Base-by-base conservation (phyloP, 2,797 vertebrate genomes). In the Sebastes nivosus region DNA sequence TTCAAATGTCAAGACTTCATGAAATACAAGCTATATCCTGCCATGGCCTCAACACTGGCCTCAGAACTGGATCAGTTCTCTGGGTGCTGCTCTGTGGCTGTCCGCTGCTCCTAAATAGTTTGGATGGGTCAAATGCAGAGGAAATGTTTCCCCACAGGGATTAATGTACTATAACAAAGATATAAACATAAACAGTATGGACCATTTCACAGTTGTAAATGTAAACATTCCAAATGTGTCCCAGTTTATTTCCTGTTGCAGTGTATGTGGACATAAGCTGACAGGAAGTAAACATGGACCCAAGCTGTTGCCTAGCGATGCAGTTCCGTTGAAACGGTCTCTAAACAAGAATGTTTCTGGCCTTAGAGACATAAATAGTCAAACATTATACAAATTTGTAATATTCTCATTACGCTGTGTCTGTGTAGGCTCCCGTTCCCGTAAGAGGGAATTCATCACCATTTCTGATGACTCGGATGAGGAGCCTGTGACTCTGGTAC, bases 401-500 rank as follows among this genome's bases (percentile, higher is more conserved):
- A 14, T 46, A 16, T n/a, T 70, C 32, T 50, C 16, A 13, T 70
- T 11, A 22, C 1, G 1, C 16, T 63, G 30, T 38, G 29, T 67
- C 18, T 27, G 2, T 75, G 5, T 27, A 94, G 94, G 93, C 57
- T 85, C 90, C 1, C 72, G 72, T 4, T n/a, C 82, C 0, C 81
- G 85, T 57, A 80, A 80, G 70, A 90, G 87, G 54, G 91, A 92
- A n/a, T 82, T 94, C 75, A 96, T 96, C 90, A 97, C 93, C 1
- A 98, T 98, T 90, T 97, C 97, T 0, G 98, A 99, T 79, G 98
- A 98, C 82, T 99, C 98, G 0, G 98, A 99, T 64, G 96, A 96
- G 36, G 96, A 96, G 77, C 91, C 91, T 4, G 88, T 93, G 67
- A 75, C 90, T 50, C 72, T 94, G 64, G 84, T 91, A 52, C 90